phyloP scores from a whole-genome alignment of 1,140 invertebrate genomes.

The Platorchestia sp. region DNA sequence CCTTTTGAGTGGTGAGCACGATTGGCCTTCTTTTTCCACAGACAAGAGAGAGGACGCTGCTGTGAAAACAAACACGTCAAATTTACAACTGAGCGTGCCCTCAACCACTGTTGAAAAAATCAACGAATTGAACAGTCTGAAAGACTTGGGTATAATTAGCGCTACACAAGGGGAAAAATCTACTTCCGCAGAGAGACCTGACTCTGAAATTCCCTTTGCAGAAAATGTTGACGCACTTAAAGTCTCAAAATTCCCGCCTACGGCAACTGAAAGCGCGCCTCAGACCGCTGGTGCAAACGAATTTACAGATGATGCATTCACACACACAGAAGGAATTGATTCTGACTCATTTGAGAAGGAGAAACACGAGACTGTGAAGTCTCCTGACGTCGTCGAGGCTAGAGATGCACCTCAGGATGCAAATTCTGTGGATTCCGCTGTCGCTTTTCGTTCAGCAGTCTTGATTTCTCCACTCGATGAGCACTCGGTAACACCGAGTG shows the following conservation, averaged over 20 bases:
- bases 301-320: background rate
- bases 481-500: background rate
- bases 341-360: background rate
- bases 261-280: background rate
- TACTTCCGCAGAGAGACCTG: background rate
- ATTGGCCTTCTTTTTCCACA: background rate
- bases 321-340: background rate
- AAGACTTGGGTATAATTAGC: background rate
- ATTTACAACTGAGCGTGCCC: background rate
- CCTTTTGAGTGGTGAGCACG: background rate
- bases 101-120: background rate
- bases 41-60: background rate
- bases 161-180: background rate
- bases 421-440: background rate
- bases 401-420: background rate
- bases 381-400: background rate
- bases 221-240: background rate
- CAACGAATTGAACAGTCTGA: background rate
- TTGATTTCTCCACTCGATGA: background rate
- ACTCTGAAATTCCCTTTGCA: background rate
- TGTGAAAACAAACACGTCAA: background rate
- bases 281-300: background rate
- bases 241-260: background rate
- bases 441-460: too few relatives aligned
- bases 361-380: background rate